Conservation (phyloP, 2,888 invertebrate genomes). For the Oscheius sp. region DNA sequence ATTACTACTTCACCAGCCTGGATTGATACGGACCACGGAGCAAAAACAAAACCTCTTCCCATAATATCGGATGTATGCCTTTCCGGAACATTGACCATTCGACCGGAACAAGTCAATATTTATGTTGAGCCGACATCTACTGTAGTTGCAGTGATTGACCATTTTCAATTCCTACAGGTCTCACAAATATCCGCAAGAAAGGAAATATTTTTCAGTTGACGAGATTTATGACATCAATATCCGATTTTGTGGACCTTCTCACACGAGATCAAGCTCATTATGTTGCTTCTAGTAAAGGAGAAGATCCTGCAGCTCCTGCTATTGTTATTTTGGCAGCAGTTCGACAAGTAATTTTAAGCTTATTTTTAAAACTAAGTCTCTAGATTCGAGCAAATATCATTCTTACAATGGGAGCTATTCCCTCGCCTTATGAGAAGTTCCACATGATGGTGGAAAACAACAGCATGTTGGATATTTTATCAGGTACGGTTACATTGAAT, state of each 20-base stretch:
- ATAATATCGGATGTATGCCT: constrained; percentile 55
- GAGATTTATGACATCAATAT: constrained; percentile 40
- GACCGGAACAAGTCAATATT: constrained; percentile 40
- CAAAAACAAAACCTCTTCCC: constrained; percentile 45
- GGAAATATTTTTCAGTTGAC: constrained; percentile 37
- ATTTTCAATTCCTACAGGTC: constrained; percentile 65
- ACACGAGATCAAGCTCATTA: constrained; percentile 57
- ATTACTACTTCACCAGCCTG: constrained; percentile 56
- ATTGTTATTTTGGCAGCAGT: constrained; percentile 35
- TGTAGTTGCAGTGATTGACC: constrained; percentile 60
- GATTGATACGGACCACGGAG: constrained; percentile 60
- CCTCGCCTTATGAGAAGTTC: constrained; percentile 59
- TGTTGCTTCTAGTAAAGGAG: constrained; percentile 21
- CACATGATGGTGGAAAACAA: constrained; percentile 30
- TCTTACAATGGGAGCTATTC: constrained; percentile 55
- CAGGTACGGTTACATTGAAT: constrained; percentile 15
- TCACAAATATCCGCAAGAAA: constrained; percentile 19
- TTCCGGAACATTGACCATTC: constrained; percentile 37
- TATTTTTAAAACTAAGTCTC: constrained; percentile 3
- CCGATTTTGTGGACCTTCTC: constrained; percentile 56
- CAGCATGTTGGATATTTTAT: constrained; percentile 19
- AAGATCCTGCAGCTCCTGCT: constrained; percentile 21
- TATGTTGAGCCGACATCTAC: constrained; percentile 53
- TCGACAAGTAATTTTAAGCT: constrained; percentile 24
- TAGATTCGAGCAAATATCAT: constrained; percentile 58